Evolutionary conservation across 2,113 vertebrate species (phyloP), one percentile per base, ranked within the genome.

Genomic region (Corvus hawaiiensis): DNA sequence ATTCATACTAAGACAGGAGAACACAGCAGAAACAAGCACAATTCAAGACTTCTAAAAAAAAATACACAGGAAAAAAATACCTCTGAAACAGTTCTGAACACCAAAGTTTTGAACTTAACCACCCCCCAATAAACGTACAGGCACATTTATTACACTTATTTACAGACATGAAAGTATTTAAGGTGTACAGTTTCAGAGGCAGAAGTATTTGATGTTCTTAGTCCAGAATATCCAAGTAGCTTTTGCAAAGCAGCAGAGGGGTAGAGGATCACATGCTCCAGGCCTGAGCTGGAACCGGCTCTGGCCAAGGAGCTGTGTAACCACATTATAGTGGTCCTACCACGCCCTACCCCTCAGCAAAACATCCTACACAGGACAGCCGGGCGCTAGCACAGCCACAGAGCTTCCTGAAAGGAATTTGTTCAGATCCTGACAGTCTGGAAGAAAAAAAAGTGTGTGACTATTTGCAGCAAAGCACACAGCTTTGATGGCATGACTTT

Each of bases 61-160:
- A 10, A 24, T 41, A 41, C 0, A 6, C 16, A 43, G 14, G 9
- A 10, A 32, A 55, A 55, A 73, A 59, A 12, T 6, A 46, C 18
- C 43, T 55, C 63, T 22, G 8, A 61, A 51, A 49, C 16, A 56
- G n/a, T 54, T 91, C 73, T 63, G 62, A 84, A 69, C 15, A 44
- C 7, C 0, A 0, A 71, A 10, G 12, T 44, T 74, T 79, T 91
- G 17, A 86, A 64, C 33, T 72, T 86, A 14, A 59, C 20, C 26
- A 51, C 4, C 11, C 6, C 18, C 7, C 4, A 33, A 28, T 1
- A 44, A n/a, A 41, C 0, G 1, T 6, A 19, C 16, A 63, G 0
- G 1, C 32, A 35, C 59, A n/a, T 56, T 52, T 48, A 74, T 2
- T 84, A 22, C 27, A 3, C 39, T 41, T 63, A 43, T 46, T 66